phyloP scores from a whole-genome alignment of 1,140 invertebrate genomes.

The Metaphire vulgaris region DNA sequence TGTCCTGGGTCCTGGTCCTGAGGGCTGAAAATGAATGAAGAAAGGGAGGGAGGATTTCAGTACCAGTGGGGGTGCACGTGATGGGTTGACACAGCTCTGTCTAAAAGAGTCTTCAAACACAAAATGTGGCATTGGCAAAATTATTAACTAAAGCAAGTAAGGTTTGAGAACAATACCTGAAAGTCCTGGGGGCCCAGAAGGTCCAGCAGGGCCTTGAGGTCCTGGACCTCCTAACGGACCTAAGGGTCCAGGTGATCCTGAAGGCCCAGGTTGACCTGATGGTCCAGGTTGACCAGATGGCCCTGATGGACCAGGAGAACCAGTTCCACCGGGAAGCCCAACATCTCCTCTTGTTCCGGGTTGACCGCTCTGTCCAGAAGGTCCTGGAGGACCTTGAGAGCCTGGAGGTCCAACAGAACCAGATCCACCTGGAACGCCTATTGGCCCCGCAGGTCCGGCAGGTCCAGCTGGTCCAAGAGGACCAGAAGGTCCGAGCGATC shows the following conservation, averaged over 20 bases:
- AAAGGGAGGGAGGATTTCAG: no score
- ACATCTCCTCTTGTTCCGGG: neutral
- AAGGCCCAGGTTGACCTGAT: constrained; percentile 53
- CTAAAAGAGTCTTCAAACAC: no score
- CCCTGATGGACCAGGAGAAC: constrained; percentile 21
- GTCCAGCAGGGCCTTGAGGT: neutral
- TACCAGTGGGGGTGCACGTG: no score
- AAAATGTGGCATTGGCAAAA: no score
- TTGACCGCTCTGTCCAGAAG: neutral
- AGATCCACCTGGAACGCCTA: neutral
- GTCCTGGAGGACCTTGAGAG: constrained; percentile 12
- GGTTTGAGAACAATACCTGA: neutral
- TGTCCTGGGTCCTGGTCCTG: no score
- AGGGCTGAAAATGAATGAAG: no score
- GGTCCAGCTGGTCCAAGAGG: neutral
- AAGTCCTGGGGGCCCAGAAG: neutral
- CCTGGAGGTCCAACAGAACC: constrained; percentile 34
- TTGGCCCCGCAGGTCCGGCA: neutral
- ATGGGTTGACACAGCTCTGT: no score
- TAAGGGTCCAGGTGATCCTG: constrained; percentile 13
- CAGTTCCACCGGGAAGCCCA: constrained; percentile 8
- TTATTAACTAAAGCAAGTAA: neutral
- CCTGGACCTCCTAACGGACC: constrained; percentile 16
- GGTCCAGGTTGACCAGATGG: constrained; percentile 56
- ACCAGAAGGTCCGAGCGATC: constrained; percentile 18